A percentile compares a stretch with the other conserved stretches of the same genome.
These are phyloP conservation scores for Anoncus sp. DNA, from an alignment of 2,888 invertebrate species.

Conservation along the genomic window DNA sequence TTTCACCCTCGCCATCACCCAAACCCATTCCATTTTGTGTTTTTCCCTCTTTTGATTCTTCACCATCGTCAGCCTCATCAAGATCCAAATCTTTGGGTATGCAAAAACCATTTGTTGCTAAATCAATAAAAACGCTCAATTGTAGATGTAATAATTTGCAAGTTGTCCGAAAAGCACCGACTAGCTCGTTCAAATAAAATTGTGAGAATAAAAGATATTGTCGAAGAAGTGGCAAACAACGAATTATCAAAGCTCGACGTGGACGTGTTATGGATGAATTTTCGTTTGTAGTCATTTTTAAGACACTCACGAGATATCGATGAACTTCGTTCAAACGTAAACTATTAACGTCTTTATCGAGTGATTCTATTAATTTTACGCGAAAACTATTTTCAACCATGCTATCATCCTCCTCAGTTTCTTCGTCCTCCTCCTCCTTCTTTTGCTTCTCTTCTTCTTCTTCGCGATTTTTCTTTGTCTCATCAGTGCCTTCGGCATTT, in stretches of 20 bases:
- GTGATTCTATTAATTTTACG: conserved; percentile 86
- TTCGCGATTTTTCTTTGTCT: conserved; percentile 80
- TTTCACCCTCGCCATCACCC: conserved; percentile 96
- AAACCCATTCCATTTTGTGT: conserved; percentile 92
- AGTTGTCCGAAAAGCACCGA: conserved; percentile 90
- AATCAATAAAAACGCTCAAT: conserved; percentile 92
- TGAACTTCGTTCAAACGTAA: conserved; percentile 85
- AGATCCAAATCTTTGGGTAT: conserved; percentile 93
- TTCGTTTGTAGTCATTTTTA: conserved; percentile 69
- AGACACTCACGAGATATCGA: conserved; percentile 74
- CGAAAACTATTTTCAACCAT: conserved; percentile 88
- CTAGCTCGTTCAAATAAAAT: conserved; percentile 91
- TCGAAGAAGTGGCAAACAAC: conserved; percentile 89
- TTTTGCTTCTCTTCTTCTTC: background rate
- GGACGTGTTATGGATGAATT: conserved; percentile 36
- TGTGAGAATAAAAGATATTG: conserved; percentile 91
- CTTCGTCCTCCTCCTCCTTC: conserved; percentile 69
- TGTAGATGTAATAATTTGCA: conserved; percentile 94
- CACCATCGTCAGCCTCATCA: conserved; percentile 86
- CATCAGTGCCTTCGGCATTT: conserved; percentile 76
- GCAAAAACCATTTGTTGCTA: conserved; percentile 95
- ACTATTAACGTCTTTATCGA: conserved; percentile 86
- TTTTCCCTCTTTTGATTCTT: conserved; percentile 85
- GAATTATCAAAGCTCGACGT: conserved; percentile 79
- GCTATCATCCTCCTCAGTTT: conserved; percentile 84